Conservation (phyloP, 2,888 invertebrate genomes). For the Macrophya alboannulata region DNA sequence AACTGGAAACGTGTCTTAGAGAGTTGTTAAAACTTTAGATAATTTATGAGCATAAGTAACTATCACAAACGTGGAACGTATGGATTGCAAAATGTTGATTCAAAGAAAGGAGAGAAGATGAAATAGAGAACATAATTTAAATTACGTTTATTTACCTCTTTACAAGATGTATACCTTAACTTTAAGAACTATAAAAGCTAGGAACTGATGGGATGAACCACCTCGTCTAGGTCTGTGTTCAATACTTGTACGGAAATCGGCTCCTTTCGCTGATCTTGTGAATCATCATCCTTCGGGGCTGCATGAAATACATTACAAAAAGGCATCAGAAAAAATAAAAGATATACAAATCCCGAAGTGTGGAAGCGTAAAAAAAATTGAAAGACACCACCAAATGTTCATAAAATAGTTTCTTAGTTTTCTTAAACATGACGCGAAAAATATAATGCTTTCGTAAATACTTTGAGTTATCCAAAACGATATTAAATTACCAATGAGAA, state of each 20-base stretch:
- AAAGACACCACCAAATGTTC: background rate
- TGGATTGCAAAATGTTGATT: background rate
- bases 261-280: slow-evolving; percentile 7
- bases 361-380: background rate
- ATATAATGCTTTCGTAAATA: background rate
- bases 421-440: background rate
- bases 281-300: slow-evolving; percentile 26
- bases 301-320: background rate
- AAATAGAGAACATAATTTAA: background rate
- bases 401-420: background rate
- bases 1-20: background rate
- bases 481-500: background rate
- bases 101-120: background rate
- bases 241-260: background rate
- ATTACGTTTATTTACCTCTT: slow-evolving; percentile 8
- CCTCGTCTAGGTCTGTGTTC: slow-evolving; percentile 16
- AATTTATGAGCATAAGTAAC: background rate
- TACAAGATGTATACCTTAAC: background rate
- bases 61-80: background rate
- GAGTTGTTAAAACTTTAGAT: background rate
- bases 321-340: background rate
- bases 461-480: background rate
- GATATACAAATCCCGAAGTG: background rate
- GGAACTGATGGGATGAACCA: slow-evolving; percentile 19
- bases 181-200: slow-evolving; percentile 12